These are phyloP conservation scores for Geotrupes spiniger DNA, from an alignment of 2,888 invertebrate genomes.

Conservation along the genomic window DNA sequence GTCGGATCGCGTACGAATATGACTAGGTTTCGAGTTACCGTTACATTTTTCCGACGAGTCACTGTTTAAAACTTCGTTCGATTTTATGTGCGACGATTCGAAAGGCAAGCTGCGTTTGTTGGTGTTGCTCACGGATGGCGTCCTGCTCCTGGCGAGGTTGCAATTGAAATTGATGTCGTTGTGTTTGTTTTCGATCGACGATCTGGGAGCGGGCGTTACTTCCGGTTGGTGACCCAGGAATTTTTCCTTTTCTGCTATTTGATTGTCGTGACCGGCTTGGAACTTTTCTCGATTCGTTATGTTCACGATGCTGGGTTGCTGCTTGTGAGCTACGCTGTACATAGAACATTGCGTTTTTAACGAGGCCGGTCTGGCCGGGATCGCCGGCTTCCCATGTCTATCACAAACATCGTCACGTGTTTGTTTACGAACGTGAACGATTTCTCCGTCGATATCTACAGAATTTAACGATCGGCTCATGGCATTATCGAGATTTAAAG, in stretches of 20 bases:
- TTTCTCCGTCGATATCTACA: conserved; percentile 38
- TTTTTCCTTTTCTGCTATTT: conserved; percentile 47
- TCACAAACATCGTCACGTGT: conserved; percentile 43
- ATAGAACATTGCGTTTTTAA: conserved; percentile 62
- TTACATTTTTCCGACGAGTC: conserved; percentile 32
- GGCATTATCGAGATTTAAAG: conserved; percentile 24
- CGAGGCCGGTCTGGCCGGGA: conserved; percentile 76
- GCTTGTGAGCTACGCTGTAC: conserved; percentile 68
- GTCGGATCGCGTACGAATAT: conserved; percentile 49
- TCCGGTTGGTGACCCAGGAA: conserved; percentile 43
- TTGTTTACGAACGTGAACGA: conserved; percentile 55
- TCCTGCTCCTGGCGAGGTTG: conserved; percentile 28
- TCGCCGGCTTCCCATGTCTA: conserved; percentile 66
- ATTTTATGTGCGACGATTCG: conserved; percentile 38
- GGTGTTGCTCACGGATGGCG: conserved; percentile 28
- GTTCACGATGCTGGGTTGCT: conserved; percentile 68
- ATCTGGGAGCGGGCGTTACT: conserved; percentile 23
- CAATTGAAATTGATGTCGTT: conserved; percentile 40
- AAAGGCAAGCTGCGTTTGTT: conserved; percentile 41
- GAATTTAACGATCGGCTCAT: conserved; percentile 37
- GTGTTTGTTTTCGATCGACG: conserved; percentile 37
- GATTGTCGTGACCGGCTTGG: conserved; percentile 46
- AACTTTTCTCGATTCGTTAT: conserved; percentile 32
- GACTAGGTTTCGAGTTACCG: conserved; percentile 42
- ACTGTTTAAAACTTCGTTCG: conserved; percentile 35